Evolutionary conservation across 2,888 invertebrate species (phyloP).

Genomic region (Yponomeuta evonymella): DNA sequence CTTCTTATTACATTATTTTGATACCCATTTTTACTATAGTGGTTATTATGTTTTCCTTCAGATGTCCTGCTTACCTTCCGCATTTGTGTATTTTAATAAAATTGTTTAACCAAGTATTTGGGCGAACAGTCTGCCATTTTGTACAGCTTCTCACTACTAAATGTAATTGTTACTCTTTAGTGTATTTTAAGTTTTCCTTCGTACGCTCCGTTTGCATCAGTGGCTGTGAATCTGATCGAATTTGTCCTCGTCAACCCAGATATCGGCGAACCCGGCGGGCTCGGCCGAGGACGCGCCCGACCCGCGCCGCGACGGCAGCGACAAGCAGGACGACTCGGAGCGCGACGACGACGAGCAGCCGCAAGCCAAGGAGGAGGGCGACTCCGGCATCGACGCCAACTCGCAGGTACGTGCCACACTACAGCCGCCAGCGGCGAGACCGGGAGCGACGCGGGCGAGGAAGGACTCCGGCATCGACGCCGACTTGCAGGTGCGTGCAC

Average conservation of each 20-base stretch:
- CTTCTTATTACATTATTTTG: too few species aligned
- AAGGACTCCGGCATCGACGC: conserved; percentile 88
- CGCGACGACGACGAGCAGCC: conserved; percentile 69
- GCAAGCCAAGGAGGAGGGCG: conserved; percentile 85
- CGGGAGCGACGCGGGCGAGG: conserved; percentile 75
- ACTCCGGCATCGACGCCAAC: conserved; percentile 92
- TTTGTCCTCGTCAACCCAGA: neutral
- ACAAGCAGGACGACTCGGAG: conserved; percentile 79
- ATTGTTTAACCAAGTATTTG: too few species aligned
- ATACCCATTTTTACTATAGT: too few species aligned
- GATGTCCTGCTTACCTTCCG: too few species aligned
- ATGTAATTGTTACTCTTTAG: too few species aligned
- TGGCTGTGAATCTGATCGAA: too few species aligned
- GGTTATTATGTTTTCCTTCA: too few species aligned
- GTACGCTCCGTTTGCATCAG: too few species aligned
- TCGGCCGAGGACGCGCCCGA: conserved; percentile 46
- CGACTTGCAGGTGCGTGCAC: conserved; percentile 79
- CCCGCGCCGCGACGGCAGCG: conserved; percentile 82
- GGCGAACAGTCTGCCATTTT: too few species aligned
- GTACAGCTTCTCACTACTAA: too few species aligned
- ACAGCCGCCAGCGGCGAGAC: neutral
- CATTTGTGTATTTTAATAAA: too few species aligned
- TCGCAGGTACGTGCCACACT: conserved; percentile 73
- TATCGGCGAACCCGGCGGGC: conserved; percentile 25
- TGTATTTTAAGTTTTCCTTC: too few species aligned